Base-by-base conservation (phyloP, 2,797 vertebrate genomes). In the Enteromius fasciolatus region DNA sequence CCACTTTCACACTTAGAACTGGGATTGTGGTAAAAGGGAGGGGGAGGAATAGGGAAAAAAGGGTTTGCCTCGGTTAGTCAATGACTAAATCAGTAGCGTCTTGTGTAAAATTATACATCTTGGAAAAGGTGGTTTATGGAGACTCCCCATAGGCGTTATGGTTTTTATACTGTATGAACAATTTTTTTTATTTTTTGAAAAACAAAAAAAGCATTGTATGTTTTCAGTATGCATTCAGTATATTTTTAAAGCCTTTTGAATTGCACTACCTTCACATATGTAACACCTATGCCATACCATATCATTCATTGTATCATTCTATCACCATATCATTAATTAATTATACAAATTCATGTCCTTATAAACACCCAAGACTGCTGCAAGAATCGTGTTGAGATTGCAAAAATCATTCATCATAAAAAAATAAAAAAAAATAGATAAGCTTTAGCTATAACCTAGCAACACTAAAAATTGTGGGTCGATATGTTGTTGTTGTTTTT, bases 1-100 rank as follows among this genome's bases (percentile, higher is more conserved):
- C 64, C 23, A 76, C 52, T 69, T 78, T 81, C 48, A 59, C 77
- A 78, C 50, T 46, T n/a, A 23, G 75, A 72, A 67, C 70, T 52
- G 69, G 50, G 78, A 77, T 36, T 69, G 82, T 75, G 73, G 80
- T 59, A 44, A 76, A 68, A 57, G 61, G 76, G 76, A 72, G 52
- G 59, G 63, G 82, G 31, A 54, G 2, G 18, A n/a, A 33, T 14
- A 14, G 18, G 18, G 31, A 9, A n/a, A 72, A 54, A 12, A 20
- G 46, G 48, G 28, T 20, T 6, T n/a, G 28, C 18, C 31, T 74
- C 25, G 6, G 59, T 63, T 63, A 63, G 59, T 63, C 25, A 3
- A 28, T 17, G 25, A 63, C 25, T 63, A 39, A n/a, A 39, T 69
- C 14, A 46, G 6, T 23, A 28, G 5, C 3, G 18, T 18, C 46